Conservation (phyloP, 2,113 vertebrate genomes). For the Anoura caudifer region DNA sequence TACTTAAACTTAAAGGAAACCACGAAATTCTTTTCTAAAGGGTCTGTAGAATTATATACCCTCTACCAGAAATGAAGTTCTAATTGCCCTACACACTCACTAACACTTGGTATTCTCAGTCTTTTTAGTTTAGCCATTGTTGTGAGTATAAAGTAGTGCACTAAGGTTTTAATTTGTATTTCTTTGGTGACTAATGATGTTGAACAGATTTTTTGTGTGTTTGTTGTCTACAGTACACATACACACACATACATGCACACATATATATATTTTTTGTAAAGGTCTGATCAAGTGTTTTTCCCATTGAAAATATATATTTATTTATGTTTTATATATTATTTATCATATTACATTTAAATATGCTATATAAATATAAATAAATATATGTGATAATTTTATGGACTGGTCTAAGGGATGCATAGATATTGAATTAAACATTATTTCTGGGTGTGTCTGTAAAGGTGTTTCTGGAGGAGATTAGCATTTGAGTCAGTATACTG, state of each 20-base stretch:
- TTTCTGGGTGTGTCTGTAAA: not conserved
- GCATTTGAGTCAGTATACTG: not conserved
- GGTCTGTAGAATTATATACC: not conserved
- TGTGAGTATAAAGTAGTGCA: not conserved
- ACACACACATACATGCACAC: no score
- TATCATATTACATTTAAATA: not conserved
- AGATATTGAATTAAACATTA: not conserved
- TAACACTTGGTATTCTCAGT: not conserved
- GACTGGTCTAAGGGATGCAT: not conserved
- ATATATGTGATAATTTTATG: not conserved
- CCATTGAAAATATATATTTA: not conserved
- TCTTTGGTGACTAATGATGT: not conserved
- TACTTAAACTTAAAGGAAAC: not conserved
- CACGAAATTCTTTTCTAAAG: not conserved
- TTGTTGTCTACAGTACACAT: not conserved
- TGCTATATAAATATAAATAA: not conserved
- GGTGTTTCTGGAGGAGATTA: not conserved
- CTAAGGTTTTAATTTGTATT: constrained; percentile 12
- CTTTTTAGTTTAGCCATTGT: not conserved
- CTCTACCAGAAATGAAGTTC: not conserved
- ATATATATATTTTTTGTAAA: not conserved
- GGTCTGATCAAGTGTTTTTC: not conserved
- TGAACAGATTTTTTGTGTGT: not conserved
- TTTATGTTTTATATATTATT: not conserved
- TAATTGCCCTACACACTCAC: not conserved